Percentiles rank a stretch among this genome's conserved stretches.
These are phyloP conservation scores for Paragorgia papillata DNA, from an alignment of 92 coral and sea anemone genomes.

Conservation along the genomic window DNA sequence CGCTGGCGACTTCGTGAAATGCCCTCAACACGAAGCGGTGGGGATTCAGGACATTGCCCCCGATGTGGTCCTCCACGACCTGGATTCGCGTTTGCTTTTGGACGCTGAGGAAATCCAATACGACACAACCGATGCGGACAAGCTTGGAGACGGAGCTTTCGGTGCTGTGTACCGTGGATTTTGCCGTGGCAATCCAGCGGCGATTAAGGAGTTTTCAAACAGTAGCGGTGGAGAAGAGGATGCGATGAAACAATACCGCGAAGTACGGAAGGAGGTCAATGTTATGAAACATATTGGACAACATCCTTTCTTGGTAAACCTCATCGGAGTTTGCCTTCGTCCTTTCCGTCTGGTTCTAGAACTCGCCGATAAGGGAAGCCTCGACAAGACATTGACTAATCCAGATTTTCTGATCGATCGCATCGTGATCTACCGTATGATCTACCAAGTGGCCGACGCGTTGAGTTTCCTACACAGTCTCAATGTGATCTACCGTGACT, in stretches of 20 bases:
- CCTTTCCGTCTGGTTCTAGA: slow-evolving; percentile 91
- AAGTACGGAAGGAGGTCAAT: slow-evolving; percentile 86
- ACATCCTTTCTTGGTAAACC: slow-evolving; percentile 87
- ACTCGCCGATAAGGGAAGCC: slow-evolving; percentile 86
- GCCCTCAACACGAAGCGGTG: slow-evolving; percentile 83
- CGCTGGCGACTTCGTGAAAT: slow-evolving; percentile 68
- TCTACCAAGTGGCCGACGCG: slow-evolving; percentile 94
- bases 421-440: slow-evolving; percentile 77
- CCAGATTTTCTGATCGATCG: slow-evolving; percentile 63
- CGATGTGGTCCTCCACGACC: slow-evolving; percentile 92
- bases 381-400: slow-evolving; percentile 62
- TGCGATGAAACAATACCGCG: slow-evolving; percentile 83
- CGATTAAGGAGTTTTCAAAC: slow-evolving; percentile 78
- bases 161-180: slow-evolving; percentile 55
- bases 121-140: slow-evolving; percentile 73
- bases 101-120: slow-evolving; percentile 68
- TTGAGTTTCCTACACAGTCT: slow-evolving; percentile 74
- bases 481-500: slow-evolving; percentile 87
- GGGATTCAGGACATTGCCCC: slow-evolving; percentile 86
- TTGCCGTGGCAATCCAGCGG: slow-evolving; percentile 58
- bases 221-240: slow-evolving; percentile 60
- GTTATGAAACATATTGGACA: slow-evolving; percentile 86
- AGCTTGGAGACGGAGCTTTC: slow-evolving; percentile 72
- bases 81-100: slow-evolving; percentile 78
- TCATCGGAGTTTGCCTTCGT: slow-evolving; percentile 88